Evolutionary conservation across 2,888 invertebrate species (phyloP).

Genomic region (Leuctra nigra): DNA sequence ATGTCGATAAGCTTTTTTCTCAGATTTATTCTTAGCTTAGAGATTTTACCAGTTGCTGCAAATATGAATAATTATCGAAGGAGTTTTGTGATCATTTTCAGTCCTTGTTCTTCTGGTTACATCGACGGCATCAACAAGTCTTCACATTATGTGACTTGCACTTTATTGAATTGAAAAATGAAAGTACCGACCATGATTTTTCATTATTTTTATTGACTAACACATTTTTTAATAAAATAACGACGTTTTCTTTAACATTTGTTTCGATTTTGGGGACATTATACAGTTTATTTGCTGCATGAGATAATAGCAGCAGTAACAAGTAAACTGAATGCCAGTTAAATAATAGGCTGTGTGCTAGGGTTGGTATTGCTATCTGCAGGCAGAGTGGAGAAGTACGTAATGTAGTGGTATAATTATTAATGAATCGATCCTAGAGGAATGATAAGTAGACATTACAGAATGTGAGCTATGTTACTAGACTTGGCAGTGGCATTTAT

Average conservation of each 20-base stretch:
- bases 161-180: no score
- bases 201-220: constrained; percentile 13
- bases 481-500: background rate
- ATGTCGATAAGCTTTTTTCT: no score
- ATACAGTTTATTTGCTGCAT: constrained; percentile 10
- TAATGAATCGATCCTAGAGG: background rate
- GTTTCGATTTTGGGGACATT: constrained; percentile 6
- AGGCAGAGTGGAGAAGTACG: no score
- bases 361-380: no score
- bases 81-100: no score
- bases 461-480: background rate
- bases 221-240: constrained; percentile 14
- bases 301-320: background rate
- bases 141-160: background rate
- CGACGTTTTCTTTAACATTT: constrained; percentile 10
- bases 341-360: no score
- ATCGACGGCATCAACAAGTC: no score
- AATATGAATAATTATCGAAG: no score
- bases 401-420: no score
- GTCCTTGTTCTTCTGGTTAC: no score
- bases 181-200: constrained; percentile 1
- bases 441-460: background rate
- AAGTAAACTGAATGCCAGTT: background rate
- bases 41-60: no score
- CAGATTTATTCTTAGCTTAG: no score